A percentile compares a stretch with the other conserved stretches of the same genome.
Conservation (phyloP, 1,140 invertebrate genomes). For the Atta colombica region DNA sequence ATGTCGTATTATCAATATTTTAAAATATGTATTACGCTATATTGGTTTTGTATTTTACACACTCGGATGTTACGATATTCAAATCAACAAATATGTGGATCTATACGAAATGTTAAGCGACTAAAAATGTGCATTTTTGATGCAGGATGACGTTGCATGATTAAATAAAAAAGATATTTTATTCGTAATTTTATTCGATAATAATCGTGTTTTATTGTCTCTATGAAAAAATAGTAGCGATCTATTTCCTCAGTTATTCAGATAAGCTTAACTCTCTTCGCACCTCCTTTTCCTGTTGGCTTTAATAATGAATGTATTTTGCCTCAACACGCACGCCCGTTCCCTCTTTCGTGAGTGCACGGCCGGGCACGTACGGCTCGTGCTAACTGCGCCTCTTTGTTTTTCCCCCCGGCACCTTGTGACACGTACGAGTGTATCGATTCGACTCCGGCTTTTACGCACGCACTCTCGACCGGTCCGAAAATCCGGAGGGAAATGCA, state of each 20-base stretch:
- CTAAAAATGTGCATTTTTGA: background rate
- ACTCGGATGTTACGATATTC: background rate
- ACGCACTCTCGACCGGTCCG: slow-evolving; percentile 37
- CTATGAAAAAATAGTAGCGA: background rate
- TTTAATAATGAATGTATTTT: slow-evolving; percentile 64
- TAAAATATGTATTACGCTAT: slow-evolving; percentile 1
- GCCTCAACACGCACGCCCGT: slow-evolving; percentile 59
- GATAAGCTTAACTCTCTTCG: slow-evolving; percentile 39
- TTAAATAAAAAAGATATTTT: background rate
- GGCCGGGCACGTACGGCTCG: slow-evolving; percentile 76
- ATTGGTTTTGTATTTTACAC: background rate
- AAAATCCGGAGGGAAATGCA: slow-evolving; percentile 55
- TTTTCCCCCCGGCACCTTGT: slow-evolving; percentile 46
- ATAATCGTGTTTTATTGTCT: background rate
- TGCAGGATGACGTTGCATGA: background rate
- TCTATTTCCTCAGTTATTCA: background rate
- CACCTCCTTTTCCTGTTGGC: slow-evolving; percentile 45
- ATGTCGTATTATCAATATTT: background rate
- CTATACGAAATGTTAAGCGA: background rate
- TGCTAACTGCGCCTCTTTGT: slow-evolving; percentile 76
- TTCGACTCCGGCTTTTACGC: slow-evolving; percentile 43
- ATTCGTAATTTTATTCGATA: background rate
- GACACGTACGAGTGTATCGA: slow-evolving; percentile 67
- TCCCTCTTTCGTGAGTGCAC: slow-evolving; percentile 60
- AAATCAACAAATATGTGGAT: background rate